Evolutionary conservation across 2,888 invertebrate genomes (phyloP).

Genomic region (Aethes cnicana): DNA sequence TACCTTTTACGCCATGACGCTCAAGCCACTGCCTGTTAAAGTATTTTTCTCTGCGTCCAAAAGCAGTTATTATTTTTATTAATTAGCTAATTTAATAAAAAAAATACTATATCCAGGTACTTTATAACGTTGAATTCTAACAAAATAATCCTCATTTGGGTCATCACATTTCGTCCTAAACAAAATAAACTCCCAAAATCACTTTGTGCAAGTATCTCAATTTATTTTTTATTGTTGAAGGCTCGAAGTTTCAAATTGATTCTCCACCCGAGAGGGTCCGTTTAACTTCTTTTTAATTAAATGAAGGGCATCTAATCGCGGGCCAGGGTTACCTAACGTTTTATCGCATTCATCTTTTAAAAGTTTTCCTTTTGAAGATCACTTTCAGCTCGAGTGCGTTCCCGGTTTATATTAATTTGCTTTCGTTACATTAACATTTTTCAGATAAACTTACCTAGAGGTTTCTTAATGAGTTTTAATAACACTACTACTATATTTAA

Average conservation of each 20-base stretch:
- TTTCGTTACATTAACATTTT: conserved; percentile 20
- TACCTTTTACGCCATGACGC: too few relatives aligned
- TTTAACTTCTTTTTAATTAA: conserved; percentile 76
- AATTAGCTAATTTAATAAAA: too few relatives aligned
- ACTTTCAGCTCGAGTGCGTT: conserved; percentile 20
- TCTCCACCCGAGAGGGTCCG: conserved; percentile 56
- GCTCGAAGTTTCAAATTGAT: conserved; percentile 66
- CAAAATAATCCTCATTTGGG: too few relatives aligned
- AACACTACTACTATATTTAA: conserved; percentile 2
- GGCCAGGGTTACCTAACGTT: conserved; percentile 36
- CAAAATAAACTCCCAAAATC: conserved; percentile 34
- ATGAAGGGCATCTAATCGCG: conserved; percentile 60
- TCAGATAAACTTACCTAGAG: conserved; percentile 3
- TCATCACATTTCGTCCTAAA: neutral
- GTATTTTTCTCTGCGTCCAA: too few relatives aligned
- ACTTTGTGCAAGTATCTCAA: conserved; percentile 41
- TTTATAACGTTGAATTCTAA: too few relatives aligned
- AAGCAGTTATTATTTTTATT: too few relatives aligned
- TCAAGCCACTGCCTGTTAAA: too few relatives aligned
- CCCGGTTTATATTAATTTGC: conserved; percentile 22
- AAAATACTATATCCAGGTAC: too few relatives aligned
- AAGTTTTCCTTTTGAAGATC: conserved; percentile 26
- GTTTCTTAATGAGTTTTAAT: conserved; percentile 11
- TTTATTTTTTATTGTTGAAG: conserved; percentile 52
- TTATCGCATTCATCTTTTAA: conserved; percentile 26